These are phyloP conservation scores for Alces alces DNA, from an alignment of 2,113 vertebrate species.

Conservation along the genomic window DNA sequence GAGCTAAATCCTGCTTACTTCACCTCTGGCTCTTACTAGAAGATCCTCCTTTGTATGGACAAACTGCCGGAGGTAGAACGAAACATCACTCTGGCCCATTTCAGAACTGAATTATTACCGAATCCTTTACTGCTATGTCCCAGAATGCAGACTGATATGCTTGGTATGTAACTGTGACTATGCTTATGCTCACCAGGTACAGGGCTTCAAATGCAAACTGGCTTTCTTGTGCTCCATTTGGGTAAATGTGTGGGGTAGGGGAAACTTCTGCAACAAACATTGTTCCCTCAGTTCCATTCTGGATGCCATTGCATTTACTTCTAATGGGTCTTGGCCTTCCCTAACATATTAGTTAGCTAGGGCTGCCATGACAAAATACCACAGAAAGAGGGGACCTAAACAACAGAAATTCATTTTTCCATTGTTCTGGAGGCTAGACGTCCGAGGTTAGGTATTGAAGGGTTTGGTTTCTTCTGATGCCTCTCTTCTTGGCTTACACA, in stretches of 20 bases:
- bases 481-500: not conserved
- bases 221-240: not conserved
- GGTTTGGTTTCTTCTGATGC: not conserved
- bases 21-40: not conserved
- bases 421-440: not conserved
- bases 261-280: not conserved
- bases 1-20: not conserved
- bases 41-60: not conserved
- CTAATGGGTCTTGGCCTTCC: not conserved
- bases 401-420: not conserved
- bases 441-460: not conserved
- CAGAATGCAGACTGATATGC: not conserved
- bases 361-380: not conserved
- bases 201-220: not conserved
- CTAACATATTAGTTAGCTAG: not conserved
- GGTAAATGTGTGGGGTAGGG: not conserved
- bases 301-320: not conserved
- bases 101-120: not conserved
- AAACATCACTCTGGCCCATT: not conserved
- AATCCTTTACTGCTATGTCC: not conserved
- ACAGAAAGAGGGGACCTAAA: not conserved
- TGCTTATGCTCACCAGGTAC: not conserved
- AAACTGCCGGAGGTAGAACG: not conserved
- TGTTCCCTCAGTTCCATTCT: not conserved
- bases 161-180: not conserved